A percentile compares a stretch with the other conserved stretches of the same genome.
These are phyloP conservation scores for Drosophila kurseongensis DNA, from an alignment of 1,140 invertebrate species.

Conservation along the genomic window DNA sequence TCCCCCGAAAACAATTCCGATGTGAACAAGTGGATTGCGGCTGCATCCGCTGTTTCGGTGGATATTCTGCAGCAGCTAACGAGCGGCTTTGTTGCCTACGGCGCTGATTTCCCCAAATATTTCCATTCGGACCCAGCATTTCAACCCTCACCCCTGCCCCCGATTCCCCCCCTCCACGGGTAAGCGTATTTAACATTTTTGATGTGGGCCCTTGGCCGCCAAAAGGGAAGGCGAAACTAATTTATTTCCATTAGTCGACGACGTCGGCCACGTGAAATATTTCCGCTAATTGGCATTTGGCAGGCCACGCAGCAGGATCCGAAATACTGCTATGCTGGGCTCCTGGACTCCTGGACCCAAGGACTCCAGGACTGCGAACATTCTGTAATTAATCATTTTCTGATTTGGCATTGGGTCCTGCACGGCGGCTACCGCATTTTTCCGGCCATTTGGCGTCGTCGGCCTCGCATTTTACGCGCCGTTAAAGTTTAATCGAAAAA, in stretches of 20 bases:
- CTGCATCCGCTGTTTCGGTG: slow-evolving; percentile 1
- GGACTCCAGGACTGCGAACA: slow-evolving; percentile 5
- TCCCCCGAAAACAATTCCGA: neutral
- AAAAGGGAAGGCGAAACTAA: slow-evolving; percentile 43
- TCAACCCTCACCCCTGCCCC: neutral
- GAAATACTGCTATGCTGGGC: too few species aligned
- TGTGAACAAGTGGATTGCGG: neutral
- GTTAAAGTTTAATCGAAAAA: slow-evolving; percentile 83
- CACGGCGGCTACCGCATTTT: slow-evolving; percentile 25
- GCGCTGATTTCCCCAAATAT: slow-evolving; percentile 15
- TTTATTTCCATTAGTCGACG: slow-evolving; percentile 69
- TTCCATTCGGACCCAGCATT: neutral
- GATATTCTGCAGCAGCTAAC: slow-evolving; percentile 13
- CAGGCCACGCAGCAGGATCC: slow-evolving; percentile 28
- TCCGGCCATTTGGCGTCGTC: slow-evolving; percentile 41
- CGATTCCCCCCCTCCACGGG: too few species aligned
- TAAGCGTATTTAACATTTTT: slow-evolving; percentile 52
- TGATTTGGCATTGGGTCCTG: slow-evolving; percentile 54
- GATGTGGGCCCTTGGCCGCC: slow-evolving; percentile 17
- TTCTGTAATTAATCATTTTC: slow-evolving; percentile 79
- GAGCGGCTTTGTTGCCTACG: neutral
- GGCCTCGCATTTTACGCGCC: slow-evolving; percentile 70
- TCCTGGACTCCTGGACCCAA: neutral
- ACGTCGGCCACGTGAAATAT: slow-evolving; percentile 56
- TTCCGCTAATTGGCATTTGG: slow-evolving; percentile 75